A percentile compares a stretch with the other conserved stretches of the same genome.
Conservation (phyloP, 2,888 invertebrate genomes). For the Heliconius hortense region DNA sequence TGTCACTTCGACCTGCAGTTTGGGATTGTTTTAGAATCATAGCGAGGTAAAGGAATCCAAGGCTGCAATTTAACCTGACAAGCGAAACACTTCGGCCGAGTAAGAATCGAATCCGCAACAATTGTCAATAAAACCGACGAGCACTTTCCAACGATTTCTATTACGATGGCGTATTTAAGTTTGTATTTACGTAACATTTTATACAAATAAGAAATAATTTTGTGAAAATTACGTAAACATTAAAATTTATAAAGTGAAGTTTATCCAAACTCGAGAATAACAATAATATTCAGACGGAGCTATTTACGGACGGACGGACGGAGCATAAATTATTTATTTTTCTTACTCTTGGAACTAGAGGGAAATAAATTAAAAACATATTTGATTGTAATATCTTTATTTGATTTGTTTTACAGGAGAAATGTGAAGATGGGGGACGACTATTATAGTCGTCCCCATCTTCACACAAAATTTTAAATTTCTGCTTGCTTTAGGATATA, state of each 20-base stretch:
- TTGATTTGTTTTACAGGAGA: background rate
- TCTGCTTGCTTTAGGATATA: no score
- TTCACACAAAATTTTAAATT: no score
- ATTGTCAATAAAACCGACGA: no score
- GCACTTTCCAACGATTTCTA: background rate
- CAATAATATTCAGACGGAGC: constrained; percentile 5
- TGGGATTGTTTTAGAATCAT: no score
- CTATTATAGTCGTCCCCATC: no score
- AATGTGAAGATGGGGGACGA: background rate
- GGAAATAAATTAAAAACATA: background rate
- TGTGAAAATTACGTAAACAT: constrained; percentile 4
- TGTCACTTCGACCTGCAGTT: no score
- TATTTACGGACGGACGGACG: background rate
- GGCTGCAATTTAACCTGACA: background rate
- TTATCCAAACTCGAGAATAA: constrained; percentile 16
- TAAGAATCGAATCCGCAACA: background rate
- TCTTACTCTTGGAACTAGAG: background rate
- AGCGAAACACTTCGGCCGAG: background rate
- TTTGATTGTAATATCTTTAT: background rate
- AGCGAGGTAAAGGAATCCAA: no score
- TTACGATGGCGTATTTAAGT: background rate
- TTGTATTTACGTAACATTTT: background rate
- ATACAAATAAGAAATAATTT: constrained; percentile 10
- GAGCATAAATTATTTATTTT: constrained; percentile 20
- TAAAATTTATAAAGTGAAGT: constrained; percentile 11